Evolutionary conservation across 2,888 invertebrate species (phyloP), one percentile per base, ranked within the genome.

Genomic region (Callyntrura sp.): DNA sequence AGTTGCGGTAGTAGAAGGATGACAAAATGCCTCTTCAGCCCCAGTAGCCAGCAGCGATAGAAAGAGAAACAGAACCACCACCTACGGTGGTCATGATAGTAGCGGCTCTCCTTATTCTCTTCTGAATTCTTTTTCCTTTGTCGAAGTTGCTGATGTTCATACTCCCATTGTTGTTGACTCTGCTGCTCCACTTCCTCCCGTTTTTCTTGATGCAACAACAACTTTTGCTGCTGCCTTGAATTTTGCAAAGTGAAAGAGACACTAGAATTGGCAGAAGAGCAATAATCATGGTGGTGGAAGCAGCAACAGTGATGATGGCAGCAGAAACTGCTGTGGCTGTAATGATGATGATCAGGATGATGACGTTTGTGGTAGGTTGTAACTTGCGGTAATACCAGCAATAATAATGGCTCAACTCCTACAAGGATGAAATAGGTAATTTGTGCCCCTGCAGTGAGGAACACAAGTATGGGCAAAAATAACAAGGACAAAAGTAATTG

Each of bases 191-290:
- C 48, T 45, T 65, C 17, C 82, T 70, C 55, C 9, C 23, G 20
- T n/a, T 25, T n/a, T 43, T 65, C 48, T n/a, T 65, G 60, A 51
- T 17, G 83, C 65, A 83, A 65, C 83, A 83, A 60, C 28, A 65
- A 45, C 73, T 73, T 35, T 20, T 84, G 84, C 45, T 73, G 23
- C 81, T 25, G n/a, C 81, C 68, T 65, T 14, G 68, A 62, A 48
- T 73, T 85, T 70, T 57, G 85, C 62, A 68, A 85, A 85, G 48
- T 73, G 73, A 28, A n/a, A 20, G n/a, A 60, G 79, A 68, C 65
- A 81, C 79, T 79, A 57, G 2, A 62, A 79, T 87, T 87, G 87
- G 79, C 70, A 87, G 65, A 70, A 87, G 48, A 57, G 70, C 76
- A 88, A 83, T 76, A 76, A 73, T 83, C 28, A 35, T 28, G 43